Evolutionary conservation across 2,113 vertebrate genomes (phyloP).

Genomic region (Chloropsis hardwickii): DNA sequence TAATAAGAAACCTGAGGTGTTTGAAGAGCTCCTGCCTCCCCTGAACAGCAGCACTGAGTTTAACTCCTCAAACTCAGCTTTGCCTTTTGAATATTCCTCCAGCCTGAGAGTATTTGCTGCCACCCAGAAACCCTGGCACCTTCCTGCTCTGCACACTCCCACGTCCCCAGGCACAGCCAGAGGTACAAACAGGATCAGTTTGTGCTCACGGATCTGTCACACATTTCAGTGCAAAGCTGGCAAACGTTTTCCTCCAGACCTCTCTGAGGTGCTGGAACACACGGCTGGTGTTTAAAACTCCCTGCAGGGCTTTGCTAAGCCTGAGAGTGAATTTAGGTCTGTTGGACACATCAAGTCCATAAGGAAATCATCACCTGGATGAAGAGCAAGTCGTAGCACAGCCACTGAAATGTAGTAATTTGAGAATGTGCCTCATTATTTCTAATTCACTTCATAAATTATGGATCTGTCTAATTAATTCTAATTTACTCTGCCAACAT

Average conservation of each 20-base stretch:
- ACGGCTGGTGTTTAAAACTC: background rate
- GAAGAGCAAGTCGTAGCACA: background rate
- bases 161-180: background rate
- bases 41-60: background rate
- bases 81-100: background rate
- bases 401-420: background rate
- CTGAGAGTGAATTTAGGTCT: background rate
- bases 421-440: background rate
- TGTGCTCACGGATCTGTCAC: background rate
- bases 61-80: accelerated
- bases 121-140: background rate
- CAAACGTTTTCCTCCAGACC: background rate
- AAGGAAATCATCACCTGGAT: background rate
- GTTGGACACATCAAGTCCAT: background rate
- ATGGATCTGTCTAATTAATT: background rate
- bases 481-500: background rate
- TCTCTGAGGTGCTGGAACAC: background rate
- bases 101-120: background rate
- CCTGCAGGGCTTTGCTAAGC: background rate
- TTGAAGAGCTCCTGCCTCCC: accelerated
- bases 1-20: background rate
- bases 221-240: background rate
- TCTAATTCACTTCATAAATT: background rate
- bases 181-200: background rate
- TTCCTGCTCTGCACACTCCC: background rate